phyloP scores from a whole-genome alignment of 2,797 vertebrate species.

The Parambassis ranga region DNA sequence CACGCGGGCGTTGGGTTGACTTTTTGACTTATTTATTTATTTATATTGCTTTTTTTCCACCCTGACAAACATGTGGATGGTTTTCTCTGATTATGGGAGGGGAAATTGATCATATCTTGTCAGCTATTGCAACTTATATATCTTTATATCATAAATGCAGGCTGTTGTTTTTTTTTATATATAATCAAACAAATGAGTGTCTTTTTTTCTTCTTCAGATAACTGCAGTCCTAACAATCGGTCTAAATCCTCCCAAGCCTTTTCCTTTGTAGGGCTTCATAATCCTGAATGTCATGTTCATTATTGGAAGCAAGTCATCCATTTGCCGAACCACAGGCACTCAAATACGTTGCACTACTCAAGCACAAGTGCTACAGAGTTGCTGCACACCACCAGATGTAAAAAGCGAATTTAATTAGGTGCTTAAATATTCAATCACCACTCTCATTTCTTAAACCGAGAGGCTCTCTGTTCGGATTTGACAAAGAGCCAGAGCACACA shows the following conservation, averaged over 20 bases:
- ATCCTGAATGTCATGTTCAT: conserved; percentile 37
- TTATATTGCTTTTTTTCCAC: no score
- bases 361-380: conserved; percentile 58
- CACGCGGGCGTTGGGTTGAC: conserved; percentile 6
- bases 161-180: neutral
- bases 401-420: conserved; percentile 74
- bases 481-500: conserved; percentile 60
- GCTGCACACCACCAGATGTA: conserved; percentile 34
- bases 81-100: neutral
- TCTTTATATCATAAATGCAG: no score
- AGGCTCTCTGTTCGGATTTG: conserved; percentile 66
- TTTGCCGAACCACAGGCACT: conserved; percentile 13
- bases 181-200: neutral
- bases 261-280: conserved; percentile 21
- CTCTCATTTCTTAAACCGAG: conserved; percentile 75
- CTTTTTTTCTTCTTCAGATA: neutral
- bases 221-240: neutral
- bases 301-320: conserved; percentile 13
- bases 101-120: no score
- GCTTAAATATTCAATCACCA: conserved; percentile 78
- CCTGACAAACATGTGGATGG: neutral
- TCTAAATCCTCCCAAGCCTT: conserved; percentile 26
- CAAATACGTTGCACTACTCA: conserved; percentile 37
- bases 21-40: no score
- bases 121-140: no score